Conservation (phyloP, 2,113 vertebrate species). For the Ellobius talpinus region DNA sequence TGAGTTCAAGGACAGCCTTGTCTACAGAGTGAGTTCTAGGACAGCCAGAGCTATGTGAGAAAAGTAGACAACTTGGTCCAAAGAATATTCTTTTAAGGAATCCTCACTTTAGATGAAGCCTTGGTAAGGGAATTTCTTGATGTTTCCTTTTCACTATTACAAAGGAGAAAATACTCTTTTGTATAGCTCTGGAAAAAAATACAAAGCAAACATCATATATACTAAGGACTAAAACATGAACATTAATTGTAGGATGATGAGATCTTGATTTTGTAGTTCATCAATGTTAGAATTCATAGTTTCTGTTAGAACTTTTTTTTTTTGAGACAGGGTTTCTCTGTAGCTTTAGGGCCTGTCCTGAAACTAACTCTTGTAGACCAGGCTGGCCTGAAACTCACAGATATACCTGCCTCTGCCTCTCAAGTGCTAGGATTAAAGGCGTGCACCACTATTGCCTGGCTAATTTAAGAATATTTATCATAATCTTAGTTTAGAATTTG, state of each 20-base stretch:
- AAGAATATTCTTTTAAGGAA: not conserved
- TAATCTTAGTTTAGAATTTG: slow-evolving; percentile 53
- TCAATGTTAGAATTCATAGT: slow-evolving; percentile 45
- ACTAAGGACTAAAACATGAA: not conserved
- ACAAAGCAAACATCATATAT: slow-evolving; percentile 16
- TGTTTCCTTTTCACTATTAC: not conserved
- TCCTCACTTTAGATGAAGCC: not conserved
- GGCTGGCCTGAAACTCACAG: not conserved
- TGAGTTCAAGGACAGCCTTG: not conserved
- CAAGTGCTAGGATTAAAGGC: not conserved
- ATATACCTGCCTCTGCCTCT: not conserved
- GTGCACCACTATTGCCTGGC: not conserved
- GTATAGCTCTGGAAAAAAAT: slow-evolving; percentile 37
- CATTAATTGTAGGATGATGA: not conserved
- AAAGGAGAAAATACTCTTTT: slow-evolving; percentile 52
- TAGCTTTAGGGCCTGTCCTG: not conserved
- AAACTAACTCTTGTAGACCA: not conserved
- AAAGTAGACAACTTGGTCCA: not conserved
- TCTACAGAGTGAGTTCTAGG: no score
- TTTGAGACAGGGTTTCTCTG: not conserved
- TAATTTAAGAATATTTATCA: slow-evolving; percentile 47
- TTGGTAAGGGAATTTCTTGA: slow-evolving; percentile 34
- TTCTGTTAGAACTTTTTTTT: not conserved
- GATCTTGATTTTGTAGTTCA: slow-evolving; percentile 5
- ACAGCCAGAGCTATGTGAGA: not conserved